A percentile compares a stretch with the other conserved stretches of the same genome.
These are phyloP conservation scores for Pseudococcus jackbeardsleyi DNA, from an alignment of 2,888 invertebrate genomes.

Conservation along the genomic window DNA sequence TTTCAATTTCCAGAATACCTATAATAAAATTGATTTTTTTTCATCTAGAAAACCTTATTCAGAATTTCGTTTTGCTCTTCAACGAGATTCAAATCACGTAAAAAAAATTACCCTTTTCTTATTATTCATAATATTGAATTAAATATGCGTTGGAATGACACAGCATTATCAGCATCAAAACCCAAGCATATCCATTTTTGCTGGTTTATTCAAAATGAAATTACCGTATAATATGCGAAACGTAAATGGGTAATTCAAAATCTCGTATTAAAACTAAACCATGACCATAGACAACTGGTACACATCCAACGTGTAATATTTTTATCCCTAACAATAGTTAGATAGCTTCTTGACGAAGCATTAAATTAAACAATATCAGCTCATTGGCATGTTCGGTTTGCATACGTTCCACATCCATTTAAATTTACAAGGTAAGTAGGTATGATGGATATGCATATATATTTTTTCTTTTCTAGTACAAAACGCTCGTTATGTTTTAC, in stretches of 20 bases:
- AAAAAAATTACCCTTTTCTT: background rate
- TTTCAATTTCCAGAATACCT: background rate
- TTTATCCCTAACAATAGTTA: conserved; percentile 5
- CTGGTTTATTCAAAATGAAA: conserved; percentile 13
- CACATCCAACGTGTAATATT: background rate
- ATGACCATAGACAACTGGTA: conserved; percentile 27
- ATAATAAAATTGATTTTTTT: background rate
- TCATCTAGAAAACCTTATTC: background rate
- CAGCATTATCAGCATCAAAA: background rate
- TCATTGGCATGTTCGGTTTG: background rate
- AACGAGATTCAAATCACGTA: background rate
- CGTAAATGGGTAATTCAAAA: background rate
- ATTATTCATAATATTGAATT: background rate
- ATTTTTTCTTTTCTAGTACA: background rate
- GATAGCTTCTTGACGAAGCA: conserved; percentile 2
- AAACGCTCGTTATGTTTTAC: conserved; percentile 8
- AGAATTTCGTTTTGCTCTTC: background rate
- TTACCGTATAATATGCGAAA: background rate
- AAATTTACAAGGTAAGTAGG: background rate
- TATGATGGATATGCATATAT: background rate
- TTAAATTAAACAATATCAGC: conserved; percentile 27
- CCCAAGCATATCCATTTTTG: background rate
- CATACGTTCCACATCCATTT: conserved; percentile 1
- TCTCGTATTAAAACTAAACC: conserved; percentile 2
- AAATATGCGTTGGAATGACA: conserved; percentile 38